Conservation (phyloP, 2,113 vertebrate species). For the Ictalurus punctatus region DNA sequence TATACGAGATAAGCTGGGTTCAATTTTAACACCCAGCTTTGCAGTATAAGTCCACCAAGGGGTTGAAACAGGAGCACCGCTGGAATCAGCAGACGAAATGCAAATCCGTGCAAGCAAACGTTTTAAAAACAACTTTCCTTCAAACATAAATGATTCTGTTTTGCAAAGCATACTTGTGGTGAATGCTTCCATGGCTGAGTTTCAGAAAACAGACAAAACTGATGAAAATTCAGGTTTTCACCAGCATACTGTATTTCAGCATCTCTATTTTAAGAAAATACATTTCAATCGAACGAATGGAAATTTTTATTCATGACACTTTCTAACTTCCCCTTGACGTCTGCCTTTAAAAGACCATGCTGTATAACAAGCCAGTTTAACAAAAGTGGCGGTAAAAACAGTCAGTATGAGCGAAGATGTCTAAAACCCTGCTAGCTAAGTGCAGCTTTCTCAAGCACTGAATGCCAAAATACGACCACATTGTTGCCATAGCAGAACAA, state of each 20-base stretch:
- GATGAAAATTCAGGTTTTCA: neutral
- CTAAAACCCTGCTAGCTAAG: neutral
- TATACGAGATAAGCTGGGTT: slow-evolving; percentile 39
- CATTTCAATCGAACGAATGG: neutral
- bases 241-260: neutral
- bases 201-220: neutral
- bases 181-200: neutral
- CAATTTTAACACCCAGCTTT: slow-evolving; percentile 29
- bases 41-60: slow-evolving; percentile 26
- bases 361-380: neutral
- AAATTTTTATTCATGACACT: neutral
- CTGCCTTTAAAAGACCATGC: neutral
- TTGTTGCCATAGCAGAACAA: neutral
- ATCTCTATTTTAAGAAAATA: neutral
- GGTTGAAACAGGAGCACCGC: slow-evolving; percentile 28
- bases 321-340: neutral
- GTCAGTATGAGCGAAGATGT: neutral
- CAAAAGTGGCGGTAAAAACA: neutral
- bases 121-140: neutral
- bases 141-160: neutral
- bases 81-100: slow-evolving; percentile 37
- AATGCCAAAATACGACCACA: neutral
- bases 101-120: slow-evolving; percentile 44
- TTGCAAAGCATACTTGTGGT: neutral
- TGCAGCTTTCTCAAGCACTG: neutral